Base-by-base conservation (phyloP, 2,113 vertebrate genomes). In the Tragelaphus scriptus region DNA sequence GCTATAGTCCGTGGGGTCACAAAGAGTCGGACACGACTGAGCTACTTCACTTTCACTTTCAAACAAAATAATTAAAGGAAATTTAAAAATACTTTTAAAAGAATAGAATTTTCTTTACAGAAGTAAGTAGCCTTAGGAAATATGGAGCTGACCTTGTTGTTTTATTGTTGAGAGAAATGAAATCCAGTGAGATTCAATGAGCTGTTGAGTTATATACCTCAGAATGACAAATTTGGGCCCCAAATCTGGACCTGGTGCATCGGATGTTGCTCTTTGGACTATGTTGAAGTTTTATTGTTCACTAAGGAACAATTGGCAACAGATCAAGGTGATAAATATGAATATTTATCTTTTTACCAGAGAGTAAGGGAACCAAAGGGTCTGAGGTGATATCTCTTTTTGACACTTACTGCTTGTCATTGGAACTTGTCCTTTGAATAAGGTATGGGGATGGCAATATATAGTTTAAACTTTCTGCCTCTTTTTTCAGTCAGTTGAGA, bases 271-370 rank as follows among this genome's bases (percentile, higher is more conserved):
- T 75, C 92, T 71, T 55, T 94, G 80, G 47, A 87, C 47, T 94
- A 36, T 56, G 17, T 16, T 23, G 3, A 58, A 53, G 25, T 58
- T 90, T 91, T 94, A 59, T 85, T 81, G 26, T 53, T 97, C 92
- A 85, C 3, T 23, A 61, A 84, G 23, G 53, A 86, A n/a, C 3
- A 4, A 11, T 15, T 9, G 23, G 19, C 17, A 84, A 61, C 55
- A 96, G 19, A 86, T 87, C 81, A 85, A 36, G 44, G 32, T 79
- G 55, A 88, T 84, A 15, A 19, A 19, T 30, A 92, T 94, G 53
- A 87, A 87, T 97, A 92, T 93, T 93, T 95, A 85, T 86, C 58
- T 94, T 63, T 87, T 88, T 26, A 47, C 30, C 8, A 23, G 58
- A 86, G 15, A 40, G 11, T 68, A 84, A 90, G 16, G 28, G 40